Conservation (phyloP, 2,888 invertebrate species). For the Odontomyia ornata region DNA sequence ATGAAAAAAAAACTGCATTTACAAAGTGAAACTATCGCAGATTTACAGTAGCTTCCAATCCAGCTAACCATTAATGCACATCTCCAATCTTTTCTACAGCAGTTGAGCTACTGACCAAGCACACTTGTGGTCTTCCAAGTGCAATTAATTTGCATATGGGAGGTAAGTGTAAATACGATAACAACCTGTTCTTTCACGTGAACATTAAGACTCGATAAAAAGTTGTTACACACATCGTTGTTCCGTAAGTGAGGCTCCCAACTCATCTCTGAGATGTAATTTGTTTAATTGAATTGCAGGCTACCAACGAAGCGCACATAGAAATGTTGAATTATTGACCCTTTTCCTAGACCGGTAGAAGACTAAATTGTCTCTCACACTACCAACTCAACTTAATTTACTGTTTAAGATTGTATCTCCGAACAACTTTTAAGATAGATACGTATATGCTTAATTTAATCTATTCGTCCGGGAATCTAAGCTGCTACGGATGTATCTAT, state of each 20-base stretch:
- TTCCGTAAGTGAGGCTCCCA: not conserved
- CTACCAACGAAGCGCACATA: not conserved
- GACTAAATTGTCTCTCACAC: not conserved
- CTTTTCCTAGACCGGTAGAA: conserved; percentile 5
- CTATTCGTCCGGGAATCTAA: too few relatives aligned
- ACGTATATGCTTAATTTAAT: not conserved
- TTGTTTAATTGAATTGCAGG: conserved; percentile 31
- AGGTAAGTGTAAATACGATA: conserved; percentile 47
- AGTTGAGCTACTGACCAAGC: too few relatives aligned
- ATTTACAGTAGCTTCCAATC: too few relatives aligned
- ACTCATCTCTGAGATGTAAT: conserved; percentile 30
- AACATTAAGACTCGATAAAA: conserved; percentile 19
- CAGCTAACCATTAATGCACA: too few relatives aligned
- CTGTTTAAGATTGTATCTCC: conserved; percentile 21
- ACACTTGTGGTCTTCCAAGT: conserved; percentile 1
- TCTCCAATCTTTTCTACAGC: too few relatives aligned
- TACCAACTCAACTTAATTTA: not conserved
- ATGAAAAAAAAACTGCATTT: too few relatives aligned
- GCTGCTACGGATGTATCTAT: not conserved
- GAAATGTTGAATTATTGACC: conserved; percentile 26
- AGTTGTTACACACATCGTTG: not conserved
- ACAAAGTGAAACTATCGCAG: too few relatives aligned
- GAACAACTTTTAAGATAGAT: not conserved
- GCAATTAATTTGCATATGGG: conserved; percentile 49
- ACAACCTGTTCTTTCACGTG: conserved; percentile 45